These are phyloP conservation scores for Tetrax tetrax DNA, from an alignment of 2,113 vertebrate species.

Conservation along the genomic window DNA sequence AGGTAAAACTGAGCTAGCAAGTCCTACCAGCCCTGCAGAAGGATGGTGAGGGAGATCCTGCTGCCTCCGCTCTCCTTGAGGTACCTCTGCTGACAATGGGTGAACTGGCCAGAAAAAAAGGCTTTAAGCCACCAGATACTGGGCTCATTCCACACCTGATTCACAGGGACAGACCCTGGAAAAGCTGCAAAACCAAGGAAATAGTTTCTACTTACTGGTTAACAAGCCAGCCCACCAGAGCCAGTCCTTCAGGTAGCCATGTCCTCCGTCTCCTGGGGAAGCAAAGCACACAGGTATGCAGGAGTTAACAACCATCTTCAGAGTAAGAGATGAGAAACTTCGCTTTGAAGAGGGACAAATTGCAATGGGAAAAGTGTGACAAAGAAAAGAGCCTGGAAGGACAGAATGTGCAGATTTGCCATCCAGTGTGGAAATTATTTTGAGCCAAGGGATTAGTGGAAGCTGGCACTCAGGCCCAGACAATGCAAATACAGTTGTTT, in stretches of 20 bases:
- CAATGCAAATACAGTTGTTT: background rate
- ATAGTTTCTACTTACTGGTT: constrained; percentile 85
- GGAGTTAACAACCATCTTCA: background rate
- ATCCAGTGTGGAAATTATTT: rapidly evolving
- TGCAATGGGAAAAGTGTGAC: background rate
- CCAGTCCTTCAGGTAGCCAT: constrained; percentile 92
- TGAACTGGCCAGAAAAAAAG: background rate
- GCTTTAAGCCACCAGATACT: background rate
- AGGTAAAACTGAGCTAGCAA: background rate
- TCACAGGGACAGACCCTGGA: background rate
- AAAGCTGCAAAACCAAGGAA: background rate
- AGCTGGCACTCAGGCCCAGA: background rate
- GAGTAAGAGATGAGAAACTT: background rate
- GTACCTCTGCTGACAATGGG: background rate
- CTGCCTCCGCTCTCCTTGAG: background rate
- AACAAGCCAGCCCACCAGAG: constrained; percentile 96
- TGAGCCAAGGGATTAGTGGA: background rate
- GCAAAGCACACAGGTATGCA: background rate
- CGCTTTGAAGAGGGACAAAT: background rate
- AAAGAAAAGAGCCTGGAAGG: background rate
- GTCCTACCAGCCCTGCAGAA: background rate
- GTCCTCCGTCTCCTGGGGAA: constrained; percentile 88
- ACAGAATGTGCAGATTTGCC: rapidly evolving
- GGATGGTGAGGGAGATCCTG: background rate
- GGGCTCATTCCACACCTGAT: background rate